These are phyloP conservation scores for Drosophila mayri DNA, from an alignment of 1,140 invertebrate genomes.

Conservation along the genomic window DNA sequence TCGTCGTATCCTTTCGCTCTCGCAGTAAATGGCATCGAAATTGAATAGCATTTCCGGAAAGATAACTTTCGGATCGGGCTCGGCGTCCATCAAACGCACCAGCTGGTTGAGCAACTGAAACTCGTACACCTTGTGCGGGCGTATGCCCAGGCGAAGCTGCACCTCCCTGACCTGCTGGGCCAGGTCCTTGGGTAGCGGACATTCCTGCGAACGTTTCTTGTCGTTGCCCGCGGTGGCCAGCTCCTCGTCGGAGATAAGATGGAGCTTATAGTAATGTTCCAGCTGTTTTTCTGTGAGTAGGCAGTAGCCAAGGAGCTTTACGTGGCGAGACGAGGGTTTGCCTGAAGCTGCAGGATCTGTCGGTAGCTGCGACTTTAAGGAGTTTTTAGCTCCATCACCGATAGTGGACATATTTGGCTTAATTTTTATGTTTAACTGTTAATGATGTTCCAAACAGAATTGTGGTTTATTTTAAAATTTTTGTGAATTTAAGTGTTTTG, in stretches of 20 bases:
- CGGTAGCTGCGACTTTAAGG: no score
- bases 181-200: background rate
- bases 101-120: constrained; percentile 27
- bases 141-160: background rate
- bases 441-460: no score
- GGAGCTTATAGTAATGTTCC: constrained; percentile 22
- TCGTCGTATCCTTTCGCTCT: constrained; percentile 5
- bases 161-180: no score
- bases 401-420: no score
- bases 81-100: constrained; percentile 6
- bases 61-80: constrained; percentile 7
- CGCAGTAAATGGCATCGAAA: constrained; percentile 27
- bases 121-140: background rate
- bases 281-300: constrained; percentile 22
- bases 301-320: constrained; percentile 51
- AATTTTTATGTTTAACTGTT: no score
- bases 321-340: background rate
- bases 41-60: constrained; percentile 36
- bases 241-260: constrained; percentile 43
- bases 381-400: no score
- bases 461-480: no score
- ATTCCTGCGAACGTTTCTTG: background rate
- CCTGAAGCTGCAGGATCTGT: no score
- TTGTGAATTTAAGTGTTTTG: no score
- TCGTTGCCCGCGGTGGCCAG: constrained; percentile 32